Base-by-base conservation (phyloP, 37 sponge, comb jelly and placozoan species). In the Eunapius fragilis region DNA sequence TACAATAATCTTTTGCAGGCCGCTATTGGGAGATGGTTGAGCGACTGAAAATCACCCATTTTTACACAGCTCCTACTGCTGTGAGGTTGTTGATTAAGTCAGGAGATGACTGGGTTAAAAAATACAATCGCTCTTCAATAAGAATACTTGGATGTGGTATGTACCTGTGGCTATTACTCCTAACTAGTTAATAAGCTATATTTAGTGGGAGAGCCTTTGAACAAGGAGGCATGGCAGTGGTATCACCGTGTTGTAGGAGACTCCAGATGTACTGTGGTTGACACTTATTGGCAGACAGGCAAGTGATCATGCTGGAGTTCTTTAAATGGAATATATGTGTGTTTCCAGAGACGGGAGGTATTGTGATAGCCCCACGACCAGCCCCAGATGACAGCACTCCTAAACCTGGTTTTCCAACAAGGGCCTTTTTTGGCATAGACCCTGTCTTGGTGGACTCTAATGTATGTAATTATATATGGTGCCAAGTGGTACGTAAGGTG, bases 211-310 rank as follows among this genome's bases (percentile, higher is more conserved):
- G 96, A 95, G 89, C 96, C 96, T 9, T 77, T 95, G 30, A 92
- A 92, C 77, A 84, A 81, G 32, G 84, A 87, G 47, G 96, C 93
- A 0, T 95, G 96, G 96, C 75, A 92, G 77, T 95, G 96, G 96
- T 90, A 91, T 69, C 50, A 92, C 49, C 71, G 71, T 31, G 86
- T 90, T 11, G 91, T 89, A 22, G 96, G 96, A 2, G 89, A 89
- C 36, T 80, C 80, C 35, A 87, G 91, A 47, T 95, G 96, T 82
- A 79, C 89, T n/a, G 81, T 95, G 24, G 96, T 92, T 22, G 96
- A 95, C 69, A 91, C 93, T 0, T 95, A 93, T 92, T 92, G 96
- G 93, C 96, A 95, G 72, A 95, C 96, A 86, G 94, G 91, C 86
- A 36, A 37, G 69, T 31, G 19, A 12, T 26, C 23, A 47, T 31